phyloP scores from a whole-genome alignment of 2,113 vertebrate genomes.

The Columba janthina region DNA sequence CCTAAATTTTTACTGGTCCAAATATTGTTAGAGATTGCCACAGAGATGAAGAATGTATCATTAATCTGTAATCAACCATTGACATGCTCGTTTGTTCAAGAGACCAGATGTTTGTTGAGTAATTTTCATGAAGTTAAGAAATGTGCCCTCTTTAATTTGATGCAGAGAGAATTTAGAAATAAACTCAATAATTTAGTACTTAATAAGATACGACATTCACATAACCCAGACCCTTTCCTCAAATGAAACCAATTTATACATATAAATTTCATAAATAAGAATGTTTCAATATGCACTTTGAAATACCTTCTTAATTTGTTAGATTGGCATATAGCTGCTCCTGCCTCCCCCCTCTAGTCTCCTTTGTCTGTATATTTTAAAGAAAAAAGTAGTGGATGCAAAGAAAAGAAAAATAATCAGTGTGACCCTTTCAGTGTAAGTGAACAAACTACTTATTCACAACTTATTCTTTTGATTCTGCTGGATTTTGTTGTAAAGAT shows the following conservation, averaged over 20 bases:
- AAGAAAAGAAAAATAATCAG: background rate
- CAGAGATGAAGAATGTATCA: constrained; percentile 42
- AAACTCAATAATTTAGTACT: constrained; percentile 33
- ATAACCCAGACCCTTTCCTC: constrained; percentile 43
- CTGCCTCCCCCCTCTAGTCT: background rate
- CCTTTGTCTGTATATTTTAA: background rate
- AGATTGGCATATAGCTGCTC: background rate
- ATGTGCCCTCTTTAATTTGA: constrained; percentile 67
- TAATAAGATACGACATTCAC: constrained; percentile 65
- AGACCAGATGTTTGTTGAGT: constrained; percentile 59
- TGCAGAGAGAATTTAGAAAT: constrained; percentile 55
- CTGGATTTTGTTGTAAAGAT: background rate
- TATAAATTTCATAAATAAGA: constrained; percentile 12
- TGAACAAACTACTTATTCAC: background rate
- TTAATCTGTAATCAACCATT: constrained; percentile 60
- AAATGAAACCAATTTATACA: constrained; percentile 15
- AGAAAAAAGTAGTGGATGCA: background rate
- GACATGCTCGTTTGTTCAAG: constrained; percentile 64
- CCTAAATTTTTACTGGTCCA: background rate
- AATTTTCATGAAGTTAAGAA: constrained; percentile 75
- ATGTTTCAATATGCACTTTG: background rate
- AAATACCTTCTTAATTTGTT: background rate
- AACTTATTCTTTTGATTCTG: background rate
- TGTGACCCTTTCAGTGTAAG: background rate
- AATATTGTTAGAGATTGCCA: constrained; percentile 28